Percentiles rank a stretch among this genome's conserved stretches.
These are phyloP conservation scores for Dryocosmus kuriphilus DNA, from an alignment of 2,888 invertebrate genomes.

Conservation along the genomic window DNA sequence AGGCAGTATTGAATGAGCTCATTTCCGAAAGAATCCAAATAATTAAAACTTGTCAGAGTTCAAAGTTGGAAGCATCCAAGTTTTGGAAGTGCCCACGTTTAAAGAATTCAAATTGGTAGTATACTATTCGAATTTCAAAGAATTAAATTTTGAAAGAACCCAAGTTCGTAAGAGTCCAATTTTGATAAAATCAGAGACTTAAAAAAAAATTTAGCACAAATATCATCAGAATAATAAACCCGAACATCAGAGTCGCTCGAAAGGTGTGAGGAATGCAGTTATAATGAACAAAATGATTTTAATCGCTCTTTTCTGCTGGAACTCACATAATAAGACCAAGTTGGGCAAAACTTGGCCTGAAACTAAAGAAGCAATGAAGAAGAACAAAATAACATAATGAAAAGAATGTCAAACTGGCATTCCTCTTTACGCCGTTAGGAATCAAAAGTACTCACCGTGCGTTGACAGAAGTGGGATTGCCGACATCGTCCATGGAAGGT, in stretches of 20 bases:
- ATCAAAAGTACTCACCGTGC: slow-evolving; percentile 86
- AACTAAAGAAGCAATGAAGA: neutral
- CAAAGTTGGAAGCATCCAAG: too few relatives aligned
- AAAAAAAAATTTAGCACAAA: too few relatives aligned
- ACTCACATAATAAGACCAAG: neutral
- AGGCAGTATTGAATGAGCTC: too few relatives aligned
- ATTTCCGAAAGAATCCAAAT: too few relatives aligned
- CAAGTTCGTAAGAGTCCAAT: too few relatives aligned
- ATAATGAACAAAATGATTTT: neutral
- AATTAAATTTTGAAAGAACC: too few relatives aligned
- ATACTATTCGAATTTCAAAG: too few relatives aligned
- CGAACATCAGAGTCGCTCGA: neutral
- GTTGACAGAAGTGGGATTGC: slow-evolving; percentile 90
- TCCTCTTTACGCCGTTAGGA: neutral
- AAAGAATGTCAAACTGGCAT: neutral
- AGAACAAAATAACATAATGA: neutral
- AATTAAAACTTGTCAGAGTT: too few relatives aligned
- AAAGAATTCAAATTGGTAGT: too few relatives aligned
- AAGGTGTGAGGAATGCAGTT: neutral
- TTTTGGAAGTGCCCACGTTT: too few relatives aligned
- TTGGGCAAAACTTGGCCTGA: neutral
- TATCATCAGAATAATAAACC: neutral
- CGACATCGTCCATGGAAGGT: slow-evolving; percentile 91
- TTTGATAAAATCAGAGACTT: too few relatives aligned
- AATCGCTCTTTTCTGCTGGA: neutral